A percentile compares a stretch with the other conserved stretches of the same genome.
Conservation (phyloP, 2,113 vertebrate species). For the Rhinopithecus roxellana region DNA sequence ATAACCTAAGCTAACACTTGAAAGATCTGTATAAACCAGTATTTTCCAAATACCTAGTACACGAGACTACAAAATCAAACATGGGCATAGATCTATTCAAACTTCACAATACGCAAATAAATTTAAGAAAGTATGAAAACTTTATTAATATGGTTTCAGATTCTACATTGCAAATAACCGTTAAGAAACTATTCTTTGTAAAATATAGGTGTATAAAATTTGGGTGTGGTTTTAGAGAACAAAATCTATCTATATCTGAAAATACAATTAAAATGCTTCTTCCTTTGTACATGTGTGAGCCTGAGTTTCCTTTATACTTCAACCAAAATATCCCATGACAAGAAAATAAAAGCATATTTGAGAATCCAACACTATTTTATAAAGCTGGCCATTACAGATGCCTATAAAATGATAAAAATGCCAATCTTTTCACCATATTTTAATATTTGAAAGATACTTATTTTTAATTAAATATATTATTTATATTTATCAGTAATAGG, state of each 20-base stretch:
- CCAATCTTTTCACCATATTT: background rate
- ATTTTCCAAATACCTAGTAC: background rate
- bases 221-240: background rate
- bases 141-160: background rate
- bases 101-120: background rate
- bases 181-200: background rate
- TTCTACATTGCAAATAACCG: background rate
- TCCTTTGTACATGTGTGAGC: background rate
- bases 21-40: background rate
- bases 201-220: background rate
- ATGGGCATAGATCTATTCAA: background rate
- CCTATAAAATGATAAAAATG: background rate
- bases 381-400: background rate
- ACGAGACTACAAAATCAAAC: background rate
- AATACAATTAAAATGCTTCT: background rate
- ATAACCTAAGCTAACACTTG: background rate
- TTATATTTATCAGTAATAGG: background rate
- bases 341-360: background rate
- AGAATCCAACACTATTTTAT: background rate
- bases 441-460: background rate
- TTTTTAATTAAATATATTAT: background rate
- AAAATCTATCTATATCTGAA: background rate
- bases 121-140: background rate
- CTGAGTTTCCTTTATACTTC: background rate
- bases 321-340: background rate